Percentiles rank a stretch among this genome's conserved stretches.
These are phyloP conservation scores for Tympanoctomys barrerae DNA, from an alignment of 2,797 vertebrate species.

Conservation along the genomic window DNA sequence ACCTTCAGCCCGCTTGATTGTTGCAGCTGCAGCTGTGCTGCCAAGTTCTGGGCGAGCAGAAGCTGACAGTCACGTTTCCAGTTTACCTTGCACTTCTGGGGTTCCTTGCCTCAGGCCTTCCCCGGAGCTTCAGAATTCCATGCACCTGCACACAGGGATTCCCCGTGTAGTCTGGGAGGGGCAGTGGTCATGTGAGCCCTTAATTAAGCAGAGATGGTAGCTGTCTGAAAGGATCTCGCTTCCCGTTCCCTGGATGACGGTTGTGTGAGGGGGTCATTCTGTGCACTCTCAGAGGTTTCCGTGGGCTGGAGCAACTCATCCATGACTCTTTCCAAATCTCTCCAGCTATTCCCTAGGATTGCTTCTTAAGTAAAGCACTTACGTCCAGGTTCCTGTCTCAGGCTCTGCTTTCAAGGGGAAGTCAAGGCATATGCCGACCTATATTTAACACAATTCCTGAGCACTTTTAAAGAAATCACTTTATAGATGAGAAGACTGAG, in stretches of 20 bases:
- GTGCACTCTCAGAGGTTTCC: not conserved
- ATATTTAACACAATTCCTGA: not conserved
- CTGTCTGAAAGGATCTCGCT: not conserved
- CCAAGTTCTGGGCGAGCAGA: not conserved
- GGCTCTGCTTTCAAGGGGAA: not conserved
- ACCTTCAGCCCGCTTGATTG: accelerated
- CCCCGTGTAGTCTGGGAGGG: not conserved
- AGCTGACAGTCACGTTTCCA: not conserved
- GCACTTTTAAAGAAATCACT: not conserved
- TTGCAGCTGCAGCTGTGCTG: not conserved
- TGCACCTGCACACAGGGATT: not conserved
- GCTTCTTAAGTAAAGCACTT: not conserved
- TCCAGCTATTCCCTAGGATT: not conserved
- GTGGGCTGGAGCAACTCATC: not conserved
- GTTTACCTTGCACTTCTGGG: not conserved
- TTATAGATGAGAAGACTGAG: not conserved
- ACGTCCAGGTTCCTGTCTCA: not conserved
- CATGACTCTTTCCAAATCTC: not conserved
- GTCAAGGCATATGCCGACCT: not conserved
- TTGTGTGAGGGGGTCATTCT: not conserved
- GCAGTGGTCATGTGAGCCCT: too few relatives aligned
- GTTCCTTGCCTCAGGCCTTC: not conserved
- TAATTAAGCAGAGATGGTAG: not conserved
- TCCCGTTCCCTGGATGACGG: not conserved
- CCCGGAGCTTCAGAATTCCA: not conserved